Evolutionary conservation across 2,888 invertebrate species (phyloP).

Genomic region (Aromia moschata): DNA sequence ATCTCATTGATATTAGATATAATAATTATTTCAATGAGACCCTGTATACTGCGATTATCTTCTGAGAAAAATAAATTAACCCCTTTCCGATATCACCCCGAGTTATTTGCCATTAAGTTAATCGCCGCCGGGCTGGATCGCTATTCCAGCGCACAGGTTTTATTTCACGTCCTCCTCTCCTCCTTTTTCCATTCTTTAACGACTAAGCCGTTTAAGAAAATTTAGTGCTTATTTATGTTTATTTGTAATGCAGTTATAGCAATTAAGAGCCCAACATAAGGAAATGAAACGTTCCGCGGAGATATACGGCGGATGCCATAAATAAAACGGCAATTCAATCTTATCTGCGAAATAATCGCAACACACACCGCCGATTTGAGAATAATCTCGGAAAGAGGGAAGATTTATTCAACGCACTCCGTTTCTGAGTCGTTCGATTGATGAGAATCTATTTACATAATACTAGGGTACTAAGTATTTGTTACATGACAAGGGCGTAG

Average conservation of each 20-base stretch:
- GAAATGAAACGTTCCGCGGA: conserved; percentile 29
- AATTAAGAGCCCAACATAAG: conserved; percentile 22
- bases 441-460: too few species aligned
- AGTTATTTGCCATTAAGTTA: neutral
- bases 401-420: too few species aligned
- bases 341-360: conserved; percentile 40
- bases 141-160: neutral
- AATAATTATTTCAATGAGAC: too few species aligned
- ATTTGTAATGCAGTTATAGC: conserved; percentile 19
- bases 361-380: conserved; percentile 39
- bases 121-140: neutral
- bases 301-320: conserved; percentile 32
- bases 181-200: neutral
- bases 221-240: conserved; percentile 24
- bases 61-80: too few species aligned
- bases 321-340: conserved; percentile 37
- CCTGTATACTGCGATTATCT: too few species aligned
- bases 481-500: too few species aligned
- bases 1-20: too few species aligned
- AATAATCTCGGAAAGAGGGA: conserved; percentile 41
- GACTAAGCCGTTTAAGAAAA: conserved; percentile 9
- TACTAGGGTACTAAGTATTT: too few species aligned
- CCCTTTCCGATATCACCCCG: neutral
- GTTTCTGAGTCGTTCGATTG: too few species aligned
- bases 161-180: neutral